Conservation (phyloP, 2,113 vertebrate genomes). For the Boulengeromyrus knoepffleri region DNA sequence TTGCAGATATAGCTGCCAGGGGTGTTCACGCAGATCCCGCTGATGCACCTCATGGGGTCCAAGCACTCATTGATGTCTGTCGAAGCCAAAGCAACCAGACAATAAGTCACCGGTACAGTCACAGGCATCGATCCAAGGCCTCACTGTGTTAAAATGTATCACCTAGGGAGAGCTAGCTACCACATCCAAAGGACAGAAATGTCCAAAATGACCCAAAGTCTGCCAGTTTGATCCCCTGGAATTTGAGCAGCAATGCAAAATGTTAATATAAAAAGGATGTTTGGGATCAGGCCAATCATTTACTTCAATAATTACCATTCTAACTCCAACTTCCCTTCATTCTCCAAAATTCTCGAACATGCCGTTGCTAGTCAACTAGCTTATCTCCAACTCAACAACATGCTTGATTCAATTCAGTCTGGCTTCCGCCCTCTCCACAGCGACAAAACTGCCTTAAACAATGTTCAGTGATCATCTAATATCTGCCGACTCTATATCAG, state of each 20-base stretch:
- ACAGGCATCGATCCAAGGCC: neutral
- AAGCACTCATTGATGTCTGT: conserved; percentile 89
- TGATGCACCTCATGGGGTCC: conserved; percentile 86
- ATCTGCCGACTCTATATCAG: neutral
- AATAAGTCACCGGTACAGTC: neutral
- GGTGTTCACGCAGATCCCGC: conserved; percentile 83
- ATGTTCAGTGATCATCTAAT: neutral
- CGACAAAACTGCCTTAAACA: neutral
- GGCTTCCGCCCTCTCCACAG: neutral
- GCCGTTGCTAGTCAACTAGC: neutral
- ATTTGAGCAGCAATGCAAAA: neutral
- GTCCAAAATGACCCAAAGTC: neutral
- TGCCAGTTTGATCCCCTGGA: neutral
- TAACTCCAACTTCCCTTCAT: neutral
- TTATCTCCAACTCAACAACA: neutral
- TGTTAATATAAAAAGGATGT: neutral
- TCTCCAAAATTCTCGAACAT: neutral
- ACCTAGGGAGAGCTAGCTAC: neutral
- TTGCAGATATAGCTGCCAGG: conserved; percentile 84
- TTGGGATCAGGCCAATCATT: neutral
- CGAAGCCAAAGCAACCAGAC: conserved; percentile 4
- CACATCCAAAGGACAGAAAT: neutral
- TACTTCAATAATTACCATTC: neutral
- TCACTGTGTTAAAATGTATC: neutral
- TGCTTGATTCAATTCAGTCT: neutral